These are phyloP conservation scores for Odontamblyopus lacepedii DNA, from an alignment of 2,797 vertebrate species.

Conservation along the genomic window DNA sequence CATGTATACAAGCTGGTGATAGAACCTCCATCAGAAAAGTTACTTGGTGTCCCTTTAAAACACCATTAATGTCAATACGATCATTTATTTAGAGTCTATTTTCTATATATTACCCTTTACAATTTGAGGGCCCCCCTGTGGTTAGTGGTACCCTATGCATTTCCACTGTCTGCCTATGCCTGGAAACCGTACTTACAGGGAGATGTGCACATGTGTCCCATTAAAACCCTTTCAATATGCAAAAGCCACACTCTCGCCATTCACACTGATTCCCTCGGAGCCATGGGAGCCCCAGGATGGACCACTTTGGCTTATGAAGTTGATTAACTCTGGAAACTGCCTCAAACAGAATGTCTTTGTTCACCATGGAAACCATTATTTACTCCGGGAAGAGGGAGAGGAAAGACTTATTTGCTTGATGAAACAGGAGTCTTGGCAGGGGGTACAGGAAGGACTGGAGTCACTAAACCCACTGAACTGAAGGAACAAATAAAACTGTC, in stretches of 20 bases:
- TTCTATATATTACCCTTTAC: no score
- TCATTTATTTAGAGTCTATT: no score
- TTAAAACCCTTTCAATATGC: slow-evolving; percentile 42
- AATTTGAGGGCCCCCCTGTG: background rate
- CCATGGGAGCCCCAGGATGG: slow-evolving; percentile 12
- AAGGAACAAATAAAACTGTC: slow-evolving; percentile 24
- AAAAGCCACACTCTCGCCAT: slow-evolving; percentile 30
- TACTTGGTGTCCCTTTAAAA: background rate
- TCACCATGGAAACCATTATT: slow-evolving; percentile 56
- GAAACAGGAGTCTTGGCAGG: slow-evolving; percentile 38
- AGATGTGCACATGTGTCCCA: slow-evolving; percentile 41
- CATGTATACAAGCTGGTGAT: no score
- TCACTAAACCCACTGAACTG: slow-evolving; percentile 15
- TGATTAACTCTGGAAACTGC: slow-evolving; percentile 47
- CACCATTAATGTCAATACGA: background rate
- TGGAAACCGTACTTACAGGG: background rate
- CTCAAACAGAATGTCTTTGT: slow-evolving; percentile 58
- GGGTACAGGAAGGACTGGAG: slow-evolving; percentile 14
- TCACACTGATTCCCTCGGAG: slow-evolving; percentile 36
- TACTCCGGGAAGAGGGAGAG: slow-evolving; percentile 26
- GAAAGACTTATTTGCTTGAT: slow-evolving; percentile 38
- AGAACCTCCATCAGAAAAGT: background rate
- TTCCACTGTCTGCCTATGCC: background rate
- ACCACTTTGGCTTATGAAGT: slow-evolving; percentile 28
- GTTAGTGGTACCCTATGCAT: background rate